Base-by-base conservation (phyloP, 2,113 vertebrate species). In the Coryphaenoides rupestris region DNA sequence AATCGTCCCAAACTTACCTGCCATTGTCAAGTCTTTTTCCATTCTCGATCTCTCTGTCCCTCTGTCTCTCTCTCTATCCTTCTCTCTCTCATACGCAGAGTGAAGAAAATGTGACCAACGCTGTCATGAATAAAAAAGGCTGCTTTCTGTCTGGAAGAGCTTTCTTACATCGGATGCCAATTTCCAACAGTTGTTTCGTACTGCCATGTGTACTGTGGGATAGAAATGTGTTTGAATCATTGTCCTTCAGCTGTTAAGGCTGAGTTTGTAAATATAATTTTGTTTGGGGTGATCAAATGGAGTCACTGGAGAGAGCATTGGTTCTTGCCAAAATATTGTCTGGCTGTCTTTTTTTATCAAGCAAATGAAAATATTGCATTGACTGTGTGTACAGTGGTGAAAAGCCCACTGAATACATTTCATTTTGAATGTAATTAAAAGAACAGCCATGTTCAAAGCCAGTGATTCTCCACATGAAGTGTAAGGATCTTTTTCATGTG, bases 341-440 rank as follows among this genome's bases (percentile, higher is more conserved):
- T 40, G 64, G 45, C 21, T 66, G 12, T 73, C 65, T 46, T 72
- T 58, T 75, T 69, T 78, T 22, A 72, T 66, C 19, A 67, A 53
- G 60, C 59, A 74, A 70, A 67, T 67, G 58, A 76, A 68, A 83
- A 65, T 71, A 63, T 59, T 85, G 82, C 82, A 86, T 82, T 84
- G 84, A 79, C 61, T 23, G 74, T 80, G 74, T 75, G 78, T 78
- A 83, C 65, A 50, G 47, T 17, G 15, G 47, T 2, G 33, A 40
- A 40, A 40, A 40, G 9, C 33, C 33, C 33, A 40, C 33, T 40
- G 13, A 40, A 7, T 40, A 7, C 9, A 40, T 40, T 9, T 7
- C 13, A 40, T 10, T 40, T 40, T 40, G 33, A 40, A 40, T 40
- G 33, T 40, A 40, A 40, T 40, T 54, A 65, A 59, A 54, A 60